Conservation (phyloP, 2,113 vertebrate genomes). For the Zosterops japonicus region DNA sequence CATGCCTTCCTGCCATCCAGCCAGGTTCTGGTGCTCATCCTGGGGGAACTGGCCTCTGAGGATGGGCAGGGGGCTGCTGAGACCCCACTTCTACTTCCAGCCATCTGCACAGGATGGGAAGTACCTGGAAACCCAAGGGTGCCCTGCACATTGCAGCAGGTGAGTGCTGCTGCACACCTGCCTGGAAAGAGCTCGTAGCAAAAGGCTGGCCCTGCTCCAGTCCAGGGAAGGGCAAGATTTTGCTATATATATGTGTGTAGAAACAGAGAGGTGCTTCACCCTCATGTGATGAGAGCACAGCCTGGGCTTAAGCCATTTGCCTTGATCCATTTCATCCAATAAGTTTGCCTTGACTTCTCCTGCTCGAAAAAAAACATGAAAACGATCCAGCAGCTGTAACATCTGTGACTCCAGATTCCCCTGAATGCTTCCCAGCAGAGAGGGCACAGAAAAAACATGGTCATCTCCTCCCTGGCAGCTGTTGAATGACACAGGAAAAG, state of each 20-base stretch:
- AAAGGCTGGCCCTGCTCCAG: neutral
- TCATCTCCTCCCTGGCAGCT: conserved; percentile 17
- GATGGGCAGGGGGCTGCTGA: neutral
- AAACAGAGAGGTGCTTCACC: neutral
- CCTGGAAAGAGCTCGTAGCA: neutral
- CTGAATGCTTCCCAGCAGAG: neutral
- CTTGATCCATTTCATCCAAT: neutral
- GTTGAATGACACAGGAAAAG: neutral
- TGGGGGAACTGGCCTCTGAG: neutral
- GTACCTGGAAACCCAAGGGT: neutral
- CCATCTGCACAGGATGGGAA: accelerated
- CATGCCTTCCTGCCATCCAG: accelerated
- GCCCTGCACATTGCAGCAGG: neutral
- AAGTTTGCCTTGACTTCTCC: neutral
- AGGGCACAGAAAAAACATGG: neutral
- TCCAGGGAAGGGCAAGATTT: neutral
- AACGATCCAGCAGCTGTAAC: neutral
- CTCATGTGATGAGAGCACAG: neutral
- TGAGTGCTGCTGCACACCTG: neutral
- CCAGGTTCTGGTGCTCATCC: neutral
- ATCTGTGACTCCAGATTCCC: neutral
- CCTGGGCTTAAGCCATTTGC: neutral
- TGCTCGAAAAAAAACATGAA: neutral
- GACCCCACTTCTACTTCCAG: neutral
- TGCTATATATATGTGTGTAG: too few species aligned